Evolutionary conservation across 2,113 vertebrate species (phyloP).

Genomic region (Oreocharis arfaki): DNA sequence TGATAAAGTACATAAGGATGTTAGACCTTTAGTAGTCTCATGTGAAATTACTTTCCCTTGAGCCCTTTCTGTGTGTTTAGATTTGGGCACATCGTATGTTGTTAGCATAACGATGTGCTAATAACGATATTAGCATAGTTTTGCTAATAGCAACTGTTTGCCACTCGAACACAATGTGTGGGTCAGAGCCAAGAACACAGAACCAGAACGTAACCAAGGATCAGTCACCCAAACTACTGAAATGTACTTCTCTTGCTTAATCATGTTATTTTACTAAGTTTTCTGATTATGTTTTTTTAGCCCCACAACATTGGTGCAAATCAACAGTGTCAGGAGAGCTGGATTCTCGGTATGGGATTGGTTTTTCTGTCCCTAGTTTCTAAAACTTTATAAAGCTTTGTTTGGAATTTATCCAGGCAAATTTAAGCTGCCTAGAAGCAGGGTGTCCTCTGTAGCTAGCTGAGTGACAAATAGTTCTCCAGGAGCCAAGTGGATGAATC

Average conservation of each 20-base stretch:
- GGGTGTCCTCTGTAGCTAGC: background rate
- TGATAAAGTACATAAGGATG: background rate
- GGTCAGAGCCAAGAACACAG: background rate
- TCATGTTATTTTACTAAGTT: background rate
- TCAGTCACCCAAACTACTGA: background rate
- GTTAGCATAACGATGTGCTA: no score
- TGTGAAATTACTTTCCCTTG: background rate
- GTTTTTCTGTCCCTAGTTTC: background rate
- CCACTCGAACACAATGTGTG: background rate
- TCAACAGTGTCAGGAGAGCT: background rate
- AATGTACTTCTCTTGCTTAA: background rate
- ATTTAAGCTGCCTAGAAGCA: background rate
- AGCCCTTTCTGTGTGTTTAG: background rate
- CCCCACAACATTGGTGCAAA: background rate
- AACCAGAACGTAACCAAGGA: background rate
- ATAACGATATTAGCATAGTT: no score
- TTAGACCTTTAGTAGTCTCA: background rate
- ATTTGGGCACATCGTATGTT: background rate
- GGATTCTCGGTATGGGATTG: background rate
- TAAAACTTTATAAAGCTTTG: background rate
- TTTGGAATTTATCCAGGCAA: background rate
- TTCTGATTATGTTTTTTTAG: background rate
- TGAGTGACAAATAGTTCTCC: background rate
- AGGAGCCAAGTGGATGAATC: background rate
- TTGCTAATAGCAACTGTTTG: background rate